Base-by-base conservation (phyloP, 2,888 invertebrate species). In the Neoitamus cyanurus region DNA sequence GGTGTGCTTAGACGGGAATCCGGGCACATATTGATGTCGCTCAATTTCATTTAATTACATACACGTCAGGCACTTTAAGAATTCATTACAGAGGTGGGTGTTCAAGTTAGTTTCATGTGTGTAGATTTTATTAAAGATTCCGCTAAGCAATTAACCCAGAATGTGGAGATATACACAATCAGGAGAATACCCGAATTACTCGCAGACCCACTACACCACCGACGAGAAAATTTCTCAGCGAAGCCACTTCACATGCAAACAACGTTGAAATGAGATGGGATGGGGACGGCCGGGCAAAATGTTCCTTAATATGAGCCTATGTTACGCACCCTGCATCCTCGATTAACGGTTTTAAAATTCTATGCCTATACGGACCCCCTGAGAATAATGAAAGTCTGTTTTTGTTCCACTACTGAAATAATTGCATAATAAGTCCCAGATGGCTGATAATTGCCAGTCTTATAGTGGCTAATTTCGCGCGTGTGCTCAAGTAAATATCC, bases 21-120 rank as follows among this genome's bases (percentile, higher is more conserved):
- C 58, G 15, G 58, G 20, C 48, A 28, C 78, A 58, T 80, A 80
- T 80, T 80, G 78, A 58, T 80, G 78, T 31, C 34, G 78, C 58
- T 80, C 78, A 58, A 80, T 80, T 80, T 80, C 78, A 80, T 80
- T 80, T 80, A 80, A 80, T 80, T 80, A 80, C 31, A 7, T 31
- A 80, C 48, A 48, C 58, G 58, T 58, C 78, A 80, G 78, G 58
- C 46, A 48, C 34, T 58, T 80, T 58, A 80, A 80, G 48, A 58
- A 80, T 80, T 80, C 78, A 80, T 80, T 80, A 80, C 31, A 13
- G 34, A 4, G 78, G 34, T 30, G 34, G 25, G 48, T 42, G 42
- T 30, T 42, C 30, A 48, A 28, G 46, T 78, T 48, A 80, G 78
- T 80, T 80, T 80, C 78, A 58, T 58, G 78, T 58, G 78, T 80